phyloP scores from a whole-genome alignment of 2,797 vertebrate genomes.

The Peromyscus melanophrys region DNA sequence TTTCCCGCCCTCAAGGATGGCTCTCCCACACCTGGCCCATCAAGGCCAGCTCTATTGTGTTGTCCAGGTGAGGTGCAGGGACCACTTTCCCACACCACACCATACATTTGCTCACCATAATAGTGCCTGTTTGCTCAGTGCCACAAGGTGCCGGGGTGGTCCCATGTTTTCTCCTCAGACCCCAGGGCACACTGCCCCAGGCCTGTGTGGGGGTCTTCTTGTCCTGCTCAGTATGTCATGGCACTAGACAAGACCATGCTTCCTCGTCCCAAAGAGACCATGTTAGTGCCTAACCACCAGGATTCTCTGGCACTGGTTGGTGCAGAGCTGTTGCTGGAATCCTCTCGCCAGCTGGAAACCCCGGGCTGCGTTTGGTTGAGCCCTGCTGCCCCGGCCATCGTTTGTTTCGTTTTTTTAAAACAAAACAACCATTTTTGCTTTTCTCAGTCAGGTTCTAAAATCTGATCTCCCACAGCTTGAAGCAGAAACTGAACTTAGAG shows the following conservation, averaged over 20 bases:
- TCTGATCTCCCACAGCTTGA: conserved; percentile 8
- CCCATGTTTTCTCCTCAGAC: no score
- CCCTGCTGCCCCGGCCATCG: background rate
- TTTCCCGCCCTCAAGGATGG: no score
- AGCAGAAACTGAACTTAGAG: conserved; percentile 32
- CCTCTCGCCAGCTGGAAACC: background rate
- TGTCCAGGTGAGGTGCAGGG: no score
- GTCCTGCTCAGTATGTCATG: background rate
- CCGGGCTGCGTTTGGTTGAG: background rate
- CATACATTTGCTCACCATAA: background rate
- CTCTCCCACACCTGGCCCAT: no score
- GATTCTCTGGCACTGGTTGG: background rate
- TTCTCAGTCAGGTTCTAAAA: conserved; percentile 32
- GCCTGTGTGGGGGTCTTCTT: background rate
- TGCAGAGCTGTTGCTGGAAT: background rate
- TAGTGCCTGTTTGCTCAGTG: no score
- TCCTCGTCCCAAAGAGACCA: background rate
- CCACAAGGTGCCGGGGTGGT: no score
- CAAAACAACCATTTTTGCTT: background rate
- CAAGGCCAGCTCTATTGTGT: no score
- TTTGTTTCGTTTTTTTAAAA: background rate
- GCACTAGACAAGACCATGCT: background rate
- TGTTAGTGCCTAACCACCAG: background rate
- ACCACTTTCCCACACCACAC: background rate
- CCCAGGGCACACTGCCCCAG: no score